Conservation (phyloP, 2,888 invertebrate genomes). For the Andricus quercusramuli region DNA sequence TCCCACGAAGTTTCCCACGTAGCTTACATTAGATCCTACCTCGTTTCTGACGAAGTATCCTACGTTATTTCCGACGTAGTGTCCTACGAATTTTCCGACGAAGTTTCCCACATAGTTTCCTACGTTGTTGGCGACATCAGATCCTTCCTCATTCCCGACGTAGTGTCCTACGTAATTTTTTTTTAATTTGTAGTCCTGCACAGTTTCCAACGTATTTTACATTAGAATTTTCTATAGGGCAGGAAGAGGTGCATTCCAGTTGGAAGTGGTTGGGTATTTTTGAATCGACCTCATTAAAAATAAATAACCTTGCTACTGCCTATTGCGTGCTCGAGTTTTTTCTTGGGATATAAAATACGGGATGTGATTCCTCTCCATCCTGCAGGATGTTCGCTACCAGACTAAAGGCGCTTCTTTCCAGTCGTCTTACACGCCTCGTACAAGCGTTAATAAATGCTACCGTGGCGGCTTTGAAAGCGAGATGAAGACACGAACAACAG, state of each 20-base stretch:
- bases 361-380: background rate
- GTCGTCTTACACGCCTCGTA: slow-evolving; percentile 40
- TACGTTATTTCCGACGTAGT: too few relatives aligned
- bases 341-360: slow-evolving; percentile 3
- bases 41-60: too few relatives aligned
- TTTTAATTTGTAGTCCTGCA: too few relatives aligned
- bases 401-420: slow-evolving; percentile 36
- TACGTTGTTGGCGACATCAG: too few relatives aligned
- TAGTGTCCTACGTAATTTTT: too few relatives aligned
- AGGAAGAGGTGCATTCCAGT: background rate
- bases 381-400: slow-evolving; percentile 21
- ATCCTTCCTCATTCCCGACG: too few relatives aligned
- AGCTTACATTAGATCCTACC: too few relatives aligned
- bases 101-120: too few relatives aligned
- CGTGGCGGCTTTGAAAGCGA: slow-evolving; percentile 57
- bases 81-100: too few relatives aligned
- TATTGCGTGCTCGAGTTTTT: slow-evolving; percentile 24
- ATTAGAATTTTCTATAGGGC: too few relatives aligned
- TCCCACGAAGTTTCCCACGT: too few relatives aligned
- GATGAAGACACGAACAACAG: slow-evolving; percentile 58
- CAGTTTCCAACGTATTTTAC: too few relatives aligned
- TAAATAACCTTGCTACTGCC: background rate
- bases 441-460: slow-evolving; percentile 60
- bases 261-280: background rate
- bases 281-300: slow-evolving; percentile 8